Conservation (phyloP, 2,797 vertebrate genomes). For the Heteromormyrus szaboi region DNA sequence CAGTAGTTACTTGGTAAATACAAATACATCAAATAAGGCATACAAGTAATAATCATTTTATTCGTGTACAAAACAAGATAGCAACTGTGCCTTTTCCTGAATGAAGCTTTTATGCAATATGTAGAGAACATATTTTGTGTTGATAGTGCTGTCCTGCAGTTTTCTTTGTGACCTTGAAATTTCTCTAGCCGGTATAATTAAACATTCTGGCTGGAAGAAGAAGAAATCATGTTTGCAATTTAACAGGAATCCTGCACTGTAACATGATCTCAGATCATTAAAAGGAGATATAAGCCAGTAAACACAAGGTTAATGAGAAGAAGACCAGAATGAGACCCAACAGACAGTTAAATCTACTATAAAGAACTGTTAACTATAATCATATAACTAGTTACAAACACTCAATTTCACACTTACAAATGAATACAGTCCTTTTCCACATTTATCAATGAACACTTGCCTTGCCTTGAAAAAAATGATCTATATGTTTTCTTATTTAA, state of each 20-base stretch:
- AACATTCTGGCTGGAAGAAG: background rate
- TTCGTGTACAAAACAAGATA: background rate
- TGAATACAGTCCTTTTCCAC: background rate
- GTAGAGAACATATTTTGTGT: background rate
- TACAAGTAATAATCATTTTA: background rate
- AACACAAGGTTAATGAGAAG: background rate
- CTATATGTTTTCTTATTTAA: background rate
- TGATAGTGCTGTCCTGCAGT: background rate
- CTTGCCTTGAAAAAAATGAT: background rate
- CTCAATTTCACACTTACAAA: background rate
- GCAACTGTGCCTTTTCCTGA: background rate
- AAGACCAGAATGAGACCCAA: background rate
- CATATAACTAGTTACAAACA: background rate
- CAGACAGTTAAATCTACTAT: background rate
- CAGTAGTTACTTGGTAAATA: background rate
- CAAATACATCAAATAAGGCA: background rate
- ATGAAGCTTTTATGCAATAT: background rate
- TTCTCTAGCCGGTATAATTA: background rate
- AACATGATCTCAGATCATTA: background rate
- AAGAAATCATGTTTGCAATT: conserved; percentile 1
- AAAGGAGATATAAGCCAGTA: background rate
- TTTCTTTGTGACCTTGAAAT: conserved; percentile 1
- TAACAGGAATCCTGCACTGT: background rate
- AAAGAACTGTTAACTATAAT: background rate
- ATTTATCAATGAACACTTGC: background rate